Conservation (phyloP, 2,797 vertebrate genomes). For the Bradypus variegatus region DNA sequence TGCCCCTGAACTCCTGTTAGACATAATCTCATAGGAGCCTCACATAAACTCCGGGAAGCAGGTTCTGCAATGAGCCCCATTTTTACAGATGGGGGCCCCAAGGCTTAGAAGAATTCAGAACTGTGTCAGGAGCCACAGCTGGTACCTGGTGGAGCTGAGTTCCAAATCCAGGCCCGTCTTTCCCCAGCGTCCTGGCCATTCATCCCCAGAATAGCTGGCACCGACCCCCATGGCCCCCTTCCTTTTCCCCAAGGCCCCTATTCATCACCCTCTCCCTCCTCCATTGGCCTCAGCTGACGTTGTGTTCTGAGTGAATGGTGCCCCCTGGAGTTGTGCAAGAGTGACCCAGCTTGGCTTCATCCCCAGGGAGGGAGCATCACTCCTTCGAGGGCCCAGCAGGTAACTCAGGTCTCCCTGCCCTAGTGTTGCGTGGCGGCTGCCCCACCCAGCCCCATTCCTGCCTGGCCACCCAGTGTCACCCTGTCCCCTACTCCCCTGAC, state of each 20-base stretch:
- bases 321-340: neutral
- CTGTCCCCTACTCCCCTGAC: neutral
- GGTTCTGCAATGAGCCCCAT: neutral
- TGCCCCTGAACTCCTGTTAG: neutral
- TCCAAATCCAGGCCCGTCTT: neutral
- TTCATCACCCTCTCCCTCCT: neutral
- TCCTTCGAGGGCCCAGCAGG: constrained; percentile 13
- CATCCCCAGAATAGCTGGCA: neutral
- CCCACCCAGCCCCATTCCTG: constrained; percentile 58
- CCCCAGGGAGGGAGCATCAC: constrained; percentile 23
- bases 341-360: neutral
- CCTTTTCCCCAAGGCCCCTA: neutral
- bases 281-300: neutral
- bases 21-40: neutral
- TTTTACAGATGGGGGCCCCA: neutral
- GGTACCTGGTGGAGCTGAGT: neutral
- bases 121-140: neutral
- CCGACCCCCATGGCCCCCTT: neutral
- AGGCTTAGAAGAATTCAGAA: neutral
- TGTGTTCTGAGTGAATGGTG: neutral
- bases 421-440: constrained; percentile 31
- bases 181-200: neutral
- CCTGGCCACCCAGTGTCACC: constrained; percentile 18
- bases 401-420: constrained; percentile 59
- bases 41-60: neutral